Evolutionary conservation across 1,140 invertebrate species (phyloP), one percentile per base, ranked within the genome.

Genomic region (Drosophila sturtevanti): DNA sequence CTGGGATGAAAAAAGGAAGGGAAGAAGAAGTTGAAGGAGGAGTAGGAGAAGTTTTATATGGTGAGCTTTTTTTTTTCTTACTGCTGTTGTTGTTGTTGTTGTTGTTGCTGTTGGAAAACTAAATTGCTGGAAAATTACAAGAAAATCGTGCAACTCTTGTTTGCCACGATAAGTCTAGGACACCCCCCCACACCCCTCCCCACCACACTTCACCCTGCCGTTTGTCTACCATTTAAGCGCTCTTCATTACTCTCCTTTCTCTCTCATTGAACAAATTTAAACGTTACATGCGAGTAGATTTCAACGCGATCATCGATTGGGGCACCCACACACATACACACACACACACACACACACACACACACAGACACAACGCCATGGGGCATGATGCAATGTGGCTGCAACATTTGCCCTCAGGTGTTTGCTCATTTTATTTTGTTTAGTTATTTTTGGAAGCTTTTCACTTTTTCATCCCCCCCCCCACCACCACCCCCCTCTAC

Each of bases 261-360:
- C 41, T 48, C 41, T 48, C 41, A 48, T 48, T 48, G 41, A 72
- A 89, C 84, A 87, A 87, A 87, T 87, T 87, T 87, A 89, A 87
- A 89, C 82, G 82, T 87, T 87, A 87, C 82, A 87, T 87, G 82
- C 82, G 82, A 87, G 79, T 77, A 86, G 82, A 87, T 89, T 84
- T 89, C 79, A 89, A 87, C 84, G 79, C 82, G 77, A 87, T 87
- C 79, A 89, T 84, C 84, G 82, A 82, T 87, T 79, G 66, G 72
- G 72, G 84, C 79, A 87, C 81, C 81, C 70, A 72, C 78, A 81
- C 81, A 86, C 31, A 86, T 14, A 67, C 56, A 60, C 9, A 55
- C 24, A 52, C 54, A 31, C 4, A 68, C 14, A 72, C 14, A 56
- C 54, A 70, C 54, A 64, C 11, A 48, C 12, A 1, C 2, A 11